A percentile compares a stretch with the other conserved stretches of the same genome.
Evolutionary conservation across 2,888 invertebrate species (phyloP).

Genomic region (Troides aeacus): DNA sequence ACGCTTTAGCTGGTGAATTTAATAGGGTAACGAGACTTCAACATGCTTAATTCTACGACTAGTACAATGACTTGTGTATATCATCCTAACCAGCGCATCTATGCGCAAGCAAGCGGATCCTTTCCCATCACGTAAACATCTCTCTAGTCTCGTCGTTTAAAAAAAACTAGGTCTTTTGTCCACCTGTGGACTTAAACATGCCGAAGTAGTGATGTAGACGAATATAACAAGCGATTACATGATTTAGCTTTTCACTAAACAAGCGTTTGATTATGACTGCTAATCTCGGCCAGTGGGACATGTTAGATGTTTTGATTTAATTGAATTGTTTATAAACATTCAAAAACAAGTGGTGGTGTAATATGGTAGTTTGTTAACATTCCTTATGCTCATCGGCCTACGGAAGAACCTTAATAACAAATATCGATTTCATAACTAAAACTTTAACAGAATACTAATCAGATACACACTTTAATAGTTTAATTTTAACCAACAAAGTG

Average conservation of each 20-base stretch:
- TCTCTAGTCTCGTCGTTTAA: no score
- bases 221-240: neutral
- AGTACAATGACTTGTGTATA: no score
- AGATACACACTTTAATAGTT: no score
- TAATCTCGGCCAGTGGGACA: neutral
- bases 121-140: no score
- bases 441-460: neutral
- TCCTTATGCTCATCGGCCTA: neutral
- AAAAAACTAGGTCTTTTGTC: no score
- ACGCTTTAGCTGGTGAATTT: no score
- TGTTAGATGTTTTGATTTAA: neutral
- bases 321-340: neutral
- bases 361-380: neutral
- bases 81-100: no score
- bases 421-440: neutral
- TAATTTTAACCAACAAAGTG: no score
- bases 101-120: no score
- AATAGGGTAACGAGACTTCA: no score
- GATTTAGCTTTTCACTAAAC: neutral
- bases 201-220: neutral
- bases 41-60: no score
- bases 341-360: neutral
- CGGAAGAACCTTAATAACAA: slow-evolving; percentile 12
- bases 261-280: neutral
- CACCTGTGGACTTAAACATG: no score